These are phyloP conservation scores for Drosophila erecta DNA, from an alignment of 1,140 invertebrate species.

Conservation along the genomic window DNA sequence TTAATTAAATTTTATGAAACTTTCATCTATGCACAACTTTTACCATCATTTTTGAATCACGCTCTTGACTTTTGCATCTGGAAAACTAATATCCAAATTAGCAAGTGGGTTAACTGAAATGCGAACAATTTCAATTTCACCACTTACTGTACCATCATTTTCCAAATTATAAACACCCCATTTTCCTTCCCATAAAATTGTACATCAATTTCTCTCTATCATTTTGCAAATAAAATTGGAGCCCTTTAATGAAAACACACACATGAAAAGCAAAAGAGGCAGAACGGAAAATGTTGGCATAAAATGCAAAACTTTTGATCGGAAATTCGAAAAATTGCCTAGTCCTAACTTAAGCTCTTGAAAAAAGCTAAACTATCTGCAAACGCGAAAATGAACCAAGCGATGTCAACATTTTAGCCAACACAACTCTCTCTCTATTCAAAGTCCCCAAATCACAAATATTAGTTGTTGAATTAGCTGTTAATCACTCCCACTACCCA, in stretches of 20 bases:
- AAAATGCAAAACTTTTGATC: slow-evolving; percentile 74
- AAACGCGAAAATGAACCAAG: slow-evolving; percentile 58
- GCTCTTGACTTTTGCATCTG: slow-evolving; percentile 55
- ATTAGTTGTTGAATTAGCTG: slow-evolving; percentile 57
- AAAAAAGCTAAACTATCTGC: slow-evolving; percentile 12
- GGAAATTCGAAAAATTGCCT: slow-evolving; percentile 49
- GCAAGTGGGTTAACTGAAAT: slow-evolving; percentile 38
- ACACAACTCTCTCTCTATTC: slow-evolving; percentile 61
- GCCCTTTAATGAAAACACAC: slow-evolving; percentile 18
- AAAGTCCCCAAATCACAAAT: slow-evolving; percentile 41
- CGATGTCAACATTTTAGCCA: slow-evolving; percentile 85
- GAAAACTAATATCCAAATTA: slow-evolving; percentile 48
- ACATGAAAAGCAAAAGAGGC: slow-evolving; percentile 26
- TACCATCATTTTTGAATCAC: slow-evolving; percentile 60
- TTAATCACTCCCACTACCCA: slow-evolving; percentile 26
- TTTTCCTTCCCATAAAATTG: slow-evolving; percentile 11
- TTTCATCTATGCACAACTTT: slow-evolving; percentile 53
- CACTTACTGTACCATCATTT: slow-evolving; percentile 21
- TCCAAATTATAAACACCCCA: slow-evolving; percentile 30
- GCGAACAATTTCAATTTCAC: slow-evolving; percentile 40
- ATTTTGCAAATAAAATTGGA: slow-evolving; percentile 35
- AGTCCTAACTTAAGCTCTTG: slow-evolving; percentile 18
- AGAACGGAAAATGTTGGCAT: slow-evolving; percentile 81
- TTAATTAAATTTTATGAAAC: slow-evolving; percentile 46
- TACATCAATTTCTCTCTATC: slow-evolving; percentile 28